Percentiles rank a stretch among this genome's conserved stretches.
phyloP scores from a whole-genome alignment of 2,113 vertebrate genomes.

The Vulpes vulpes region DNA sequence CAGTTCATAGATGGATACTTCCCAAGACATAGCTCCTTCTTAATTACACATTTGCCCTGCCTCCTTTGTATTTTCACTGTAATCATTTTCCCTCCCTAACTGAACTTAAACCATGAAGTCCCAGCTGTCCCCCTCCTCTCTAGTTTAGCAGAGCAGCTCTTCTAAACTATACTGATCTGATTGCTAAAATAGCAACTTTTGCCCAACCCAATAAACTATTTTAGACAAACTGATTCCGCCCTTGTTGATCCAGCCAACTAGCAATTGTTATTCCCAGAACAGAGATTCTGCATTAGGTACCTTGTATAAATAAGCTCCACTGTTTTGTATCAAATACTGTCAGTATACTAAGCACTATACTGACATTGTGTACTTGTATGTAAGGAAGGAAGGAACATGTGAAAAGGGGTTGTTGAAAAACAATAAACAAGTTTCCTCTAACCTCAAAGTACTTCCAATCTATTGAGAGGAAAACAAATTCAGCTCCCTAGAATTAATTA shows the following conservation, averaged over 20 bases:
- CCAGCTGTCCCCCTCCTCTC: background rate
- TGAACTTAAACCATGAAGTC: constrained; percentile 9
- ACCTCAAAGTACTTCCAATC: background rate
- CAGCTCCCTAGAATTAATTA: background rate
- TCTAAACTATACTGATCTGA: background rate
- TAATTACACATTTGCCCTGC: background rate
- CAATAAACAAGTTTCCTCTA: constrained; percentile 34
- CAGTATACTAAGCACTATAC: background rate
- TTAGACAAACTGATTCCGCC: constrained; percentile 13
- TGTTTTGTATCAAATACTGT: constrained; percentile 46
- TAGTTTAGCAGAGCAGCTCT: background rate
- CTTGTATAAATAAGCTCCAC: background rate
- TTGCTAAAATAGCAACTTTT: constrained; percentile 32
- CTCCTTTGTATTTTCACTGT: background rate
- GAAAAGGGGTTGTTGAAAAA: background rate
- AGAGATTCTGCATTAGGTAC: constrained; percentile 20
- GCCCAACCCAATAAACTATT: background rate
- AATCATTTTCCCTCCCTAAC: background rate
- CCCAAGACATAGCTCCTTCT: background rate
- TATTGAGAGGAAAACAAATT: background rate
- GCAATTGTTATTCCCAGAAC: background rate
- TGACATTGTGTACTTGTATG: background rate
- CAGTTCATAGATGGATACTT: background rate
- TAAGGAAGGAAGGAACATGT: background rate
- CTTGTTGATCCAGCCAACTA: background rate